Evolutionary conservation across 2,113 vertebrate species (phyloP).

Genomic region (Cebidichthys violaceus): DNA sequence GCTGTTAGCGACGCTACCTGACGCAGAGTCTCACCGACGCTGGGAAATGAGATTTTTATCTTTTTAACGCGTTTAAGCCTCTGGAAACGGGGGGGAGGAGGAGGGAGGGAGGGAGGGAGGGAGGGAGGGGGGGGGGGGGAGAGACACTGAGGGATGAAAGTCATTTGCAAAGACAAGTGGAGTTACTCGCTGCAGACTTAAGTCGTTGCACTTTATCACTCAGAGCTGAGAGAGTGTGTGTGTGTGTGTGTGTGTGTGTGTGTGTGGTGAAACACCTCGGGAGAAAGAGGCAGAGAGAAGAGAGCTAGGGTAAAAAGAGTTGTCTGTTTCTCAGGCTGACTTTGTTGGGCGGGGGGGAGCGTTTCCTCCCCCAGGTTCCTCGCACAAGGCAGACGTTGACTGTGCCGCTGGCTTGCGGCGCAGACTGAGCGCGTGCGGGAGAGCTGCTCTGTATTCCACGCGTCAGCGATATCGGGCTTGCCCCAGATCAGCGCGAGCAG

Average conservation of each 20-base stretch:
- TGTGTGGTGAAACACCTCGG: constrained; percentile 18
- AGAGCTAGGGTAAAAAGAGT: constrained; percentile 63
- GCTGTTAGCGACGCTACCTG: constrained; percentile 37
- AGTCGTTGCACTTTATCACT: constrained; percentile 55
- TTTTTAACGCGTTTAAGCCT: constrained; percentile 66
- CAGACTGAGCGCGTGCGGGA: constrained; percentile 63
- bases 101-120: too few species aligned
- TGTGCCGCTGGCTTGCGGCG: constrained; percentile 50
- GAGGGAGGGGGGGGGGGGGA: too few species aligned
- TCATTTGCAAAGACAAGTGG: constrained; percentile 69
- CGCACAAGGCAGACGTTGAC: constrained; percentile 76
- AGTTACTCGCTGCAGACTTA: constrained; percentile 55
- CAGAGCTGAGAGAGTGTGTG: not conserved
- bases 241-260: too few species aligned
- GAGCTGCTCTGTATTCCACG: constrained; percentile 78
- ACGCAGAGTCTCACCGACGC: constrained; percentile 21
- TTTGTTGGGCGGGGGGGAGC: constrained; percentile 63
- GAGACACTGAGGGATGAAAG: constrained; percentile 62
- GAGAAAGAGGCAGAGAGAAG: constrained; percentile 34
- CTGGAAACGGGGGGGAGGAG: constrained; percentile 52
- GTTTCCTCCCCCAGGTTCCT: constrained; percentile 65
- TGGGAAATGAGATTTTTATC: constrained; percentile 57
- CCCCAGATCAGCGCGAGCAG: constrained; percentile 62
- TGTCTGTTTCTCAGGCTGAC: constrained; percentile 77
- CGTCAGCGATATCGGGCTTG: constrained; percentile 61